Evolutionary conservation across 2,113 vertebrate genomes (phyloP).

Genomic region (Mobula hypostoma): DNA sequence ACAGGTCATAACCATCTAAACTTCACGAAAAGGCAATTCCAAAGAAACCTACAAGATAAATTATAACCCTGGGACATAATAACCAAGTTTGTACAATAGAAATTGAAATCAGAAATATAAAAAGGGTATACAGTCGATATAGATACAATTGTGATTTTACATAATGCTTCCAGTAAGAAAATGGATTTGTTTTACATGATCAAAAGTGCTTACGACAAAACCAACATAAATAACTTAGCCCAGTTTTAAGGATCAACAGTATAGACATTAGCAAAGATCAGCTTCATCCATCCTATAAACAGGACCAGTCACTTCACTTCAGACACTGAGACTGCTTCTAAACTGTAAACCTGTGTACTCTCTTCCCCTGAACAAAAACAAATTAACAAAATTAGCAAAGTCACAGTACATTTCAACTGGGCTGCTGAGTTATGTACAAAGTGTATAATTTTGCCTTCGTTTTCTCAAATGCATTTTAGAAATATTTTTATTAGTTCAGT

Average conservation of each 20-base stretch:
- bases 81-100: background rate
- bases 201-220: constrained; percentile 31
- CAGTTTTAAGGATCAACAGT: constrained; percentile 27
- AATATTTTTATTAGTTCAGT: too few species aligned
- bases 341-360: constrained; percentile 37
- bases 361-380: constrained; percentile 31
- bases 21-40: background rate
- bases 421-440: too few species aligned
- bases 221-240: constrained; percentile 22
- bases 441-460: too few species aligned
- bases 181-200: constrained; percentile 35
- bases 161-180: constrained; percentile 31
- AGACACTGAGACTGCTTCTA: constrained; percentile 17
- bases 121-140: background rate
- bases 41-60: constrained; percentile 8
- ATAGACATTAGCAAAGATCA: constrained; percentile 11
- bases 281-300: constrained; percentile 22
- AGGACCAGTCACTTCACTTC: constrained; percentile 38
- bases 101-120: background rate
- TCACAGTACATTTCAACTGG: background rate
- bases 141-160: constrained; percentile 28
- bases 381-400: background rate
- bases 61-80: background rate
- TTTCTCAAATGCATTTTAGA: too few species aligned
- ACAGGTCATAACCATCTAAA: background rate